A percentile compares a stretch with the other conserved stretches of the same genome.
Conservation (phyloP, 30 jellyfish, hydroid and myxozoan species). For the Aurelia aurita region DNA sequence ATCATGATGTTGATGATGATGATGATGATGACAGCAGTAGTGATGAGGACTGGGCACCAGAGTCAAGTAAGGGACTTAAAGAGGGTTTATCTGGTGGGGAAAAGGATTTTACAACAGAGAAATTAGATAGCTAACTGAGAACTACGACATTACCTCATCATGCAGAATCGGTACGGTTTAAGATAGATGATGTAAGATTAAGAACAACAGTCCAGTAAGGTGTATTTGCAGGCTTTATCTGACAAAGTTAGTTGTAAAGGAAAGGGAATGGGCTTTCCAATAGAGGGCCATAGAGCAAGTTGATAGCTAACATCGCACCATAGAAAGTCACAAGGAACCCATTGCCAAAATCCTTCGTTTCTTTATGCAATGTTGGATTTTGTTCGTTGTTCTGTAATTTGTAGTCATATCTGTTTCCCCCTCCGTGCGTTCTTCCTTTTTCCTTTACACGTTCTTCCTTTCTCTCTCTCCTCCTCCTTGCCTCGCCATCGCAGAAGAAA, state of each 20-base stretch:
- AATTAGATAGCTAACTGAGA: background rate
- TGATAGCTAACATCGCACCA: no score
- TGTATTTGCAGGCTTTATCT: background rate
- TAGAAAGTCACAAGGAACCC: no score
- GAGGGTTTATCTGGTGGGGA: background rate
- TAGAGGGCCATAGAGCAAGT: no score
- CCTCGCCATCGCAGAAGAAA: no score
- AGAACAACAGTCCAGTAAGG: background rate
- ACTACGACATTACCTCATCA: background rate
- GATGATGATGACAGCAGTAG: slow-evolving; percentile 8
- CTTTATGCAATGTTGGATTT: no score
- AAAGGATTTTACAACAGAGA: background rate
- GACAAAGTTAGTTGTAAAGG: background rate
- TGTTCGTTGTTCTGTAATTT: no score
- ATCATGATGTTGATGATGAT: slow-evolving; percentile 21
- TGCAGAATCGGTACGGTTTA: background rate
- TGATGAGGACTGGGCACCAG: slow-evolving; percentile 27
- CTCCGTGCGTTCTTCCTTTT: no score
- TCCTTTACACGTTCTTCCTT: no score
- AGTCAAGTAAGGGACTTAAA: background rate
- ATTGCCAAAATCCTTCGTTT: no score
- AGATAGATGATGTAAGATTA: background rate
- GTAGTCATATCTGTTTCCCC: no score
- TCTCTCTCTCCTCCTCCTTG: no score
- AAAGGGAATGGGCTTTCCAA: no score